phyloP scores from a whole-genome alignment of 2,113 vertebrate species.

The Rhineura floridana region DNA sequence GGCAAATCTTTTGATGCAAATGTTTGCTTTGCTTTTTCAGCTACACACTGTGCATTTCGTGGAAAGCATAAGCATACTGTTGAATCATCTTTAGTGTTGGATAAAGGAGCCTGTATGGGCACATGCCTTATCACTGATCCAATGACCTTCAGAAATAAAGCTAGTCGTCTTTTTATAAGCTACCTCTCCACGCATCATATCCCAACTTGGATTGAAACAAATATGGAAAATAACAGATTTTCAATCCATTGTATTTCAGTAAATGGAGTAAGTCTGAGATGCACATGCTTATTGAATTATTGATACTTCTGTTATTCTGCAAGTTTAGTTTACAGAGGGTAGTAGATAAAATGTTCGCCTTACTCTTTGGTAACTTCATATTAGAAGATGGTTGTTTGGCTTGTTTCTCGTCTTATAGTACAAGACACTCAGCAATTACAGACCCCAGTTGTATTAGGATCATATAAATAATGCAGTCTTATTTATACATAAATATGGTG shows the following conservation, averaged over 20 bases:
- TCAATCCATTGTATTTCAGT: neutral
- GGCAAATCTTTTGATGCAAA: constrained; percentile 19
- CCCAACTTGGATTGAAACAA: neutral
- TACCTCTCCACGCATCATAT: constrained; percentile 5
- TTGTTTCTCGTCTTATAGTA: constrained; percentile 25
- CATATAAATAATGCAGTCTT: neutral
- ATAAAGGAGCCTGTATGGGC: constrained; percentile 23
- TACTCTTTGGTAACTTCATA: constrained; percentile 20
- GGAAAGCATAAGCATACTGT: constrained; percentile 53
- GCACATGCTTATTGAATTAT: neutral
- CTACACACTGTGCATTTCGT: constrained; percentile 43
- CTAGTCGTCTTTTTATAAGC: constrained; percentile 34
- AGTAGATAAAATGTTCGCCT: constrained; percentile 35
- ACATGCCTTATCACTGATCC: constrained; percentile 6
- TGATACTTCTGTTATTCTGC: neutral
- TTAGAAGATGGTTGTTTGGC: constrained; percentile 20
- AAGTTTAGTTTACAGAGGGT: neutral
- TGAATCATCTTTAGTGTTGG: constrained; percentile 52
- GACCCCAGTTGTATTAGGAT: neutral
- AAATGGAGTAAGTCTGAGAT: neutral
- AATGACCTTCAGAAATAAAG: constrained; percentile 70
- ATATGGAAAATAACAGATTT: neutral
- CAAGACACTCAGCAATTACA: neutral
- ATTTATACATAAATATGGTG: neutral
- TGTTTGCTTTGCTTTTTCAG: constrained; percentile 33